Base-by-base conservation (phyloP, 2,113 vertebrate species). In the Paramisgurnus dabryanus region DNA sequence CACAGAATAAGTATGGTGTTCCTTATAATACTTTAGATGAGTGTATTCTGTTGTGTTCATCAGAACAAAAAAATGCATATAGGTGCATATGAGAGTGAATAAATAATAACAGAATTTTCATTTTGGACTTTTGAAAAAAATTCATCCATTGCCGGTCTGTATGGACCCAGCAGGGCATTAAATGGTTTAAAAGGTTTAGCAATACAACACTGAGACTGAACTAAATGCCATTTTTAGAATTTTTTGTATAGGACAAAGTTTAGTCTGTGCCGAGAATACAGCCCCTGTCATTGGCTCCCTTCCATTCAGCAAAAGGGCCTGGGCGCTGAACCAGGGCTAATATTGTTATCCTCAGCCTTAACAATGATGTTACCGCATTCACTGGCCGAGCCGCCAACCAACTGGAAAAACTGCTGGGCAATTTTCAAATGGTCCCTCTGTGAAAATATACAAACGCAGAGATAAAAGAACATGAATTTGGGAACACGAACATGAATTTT, bases 351-450 rank as follows among this genome's bases (percentile, higher is more conserved):
- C 68, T 78, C 17, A 41, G 75, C 75, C 47, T 40, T 80, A 22
- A 79, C 45, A 79, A 10, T 50, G 50, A 91, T 87, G 0, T 40
- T 93, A 99, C 98, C 96, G 39, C 97, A 96, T 93, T 99, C 97
- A 5, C 97, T 99, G 4, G 97, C 95, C 49, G 97, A 99, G 84
- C 96, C 96, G 71, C 97, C 98, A 6, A 99, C 97, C 88, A 98
- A 83, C 92, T 99, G 96, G 83, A 99, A 99, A 87, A 97, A 98
- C 87, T 98, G 95, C 85, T 99, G 96, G 78, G 98, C 97, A 80
- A 95, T 96, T 93, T 98, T 99, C 87, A 99, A 90, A 85, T 98
- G 94, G 76, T 99, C 96, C 89, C 94, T 95, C 98, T 99, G 87
- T 39, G 86, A 89, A 43, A 86, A 78, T 22, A 76, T 82, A 85